Evolutionary conservation across 2,797 vertebrate species (phyloP).

Genomic region (Columba guinea): DNA sequence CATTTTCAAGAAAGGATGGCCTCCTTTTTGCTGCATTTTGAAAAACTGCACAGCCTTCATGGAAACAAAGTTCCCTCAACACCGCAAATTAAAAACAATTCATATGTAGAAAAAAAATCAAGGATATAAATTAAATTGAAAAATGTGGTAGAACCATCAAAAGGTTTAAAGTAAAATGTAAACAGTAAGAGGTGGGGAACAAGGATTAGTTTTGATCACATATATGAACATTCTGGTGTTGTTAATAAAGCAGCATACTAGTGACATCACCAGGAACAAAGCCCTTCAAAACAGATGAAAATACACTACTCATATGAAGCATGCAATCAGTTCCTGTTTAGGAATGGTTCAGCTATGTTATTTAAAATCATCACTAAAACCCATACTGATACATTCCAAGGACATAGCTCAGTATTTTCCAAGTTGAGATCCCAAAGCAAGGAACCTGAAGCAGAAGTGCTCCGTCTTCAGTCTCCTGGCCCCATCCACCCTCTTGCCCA

Average conservation of each 20-base stretch:
- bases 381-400: rapidly evolving
- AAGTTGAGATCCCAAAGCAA: background rate
- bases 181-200: background rate
- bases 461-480: background rate
- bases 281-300: background rate
- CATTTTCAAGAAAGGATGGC: background rate
- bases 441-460: background rate
- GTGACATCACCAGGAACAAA: background rate
- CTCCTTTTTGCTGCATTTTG: background rate
- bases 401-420: background rate
- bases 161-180: background rate
- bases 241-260: background rate
- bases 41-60: background rate
- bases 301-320: background rate
- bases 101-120: background rate
- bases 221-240: rapidly evolving
- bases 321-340: background rate
- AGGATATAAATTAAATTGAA: background rate
- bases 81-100: background rate
- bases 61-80: background rate
- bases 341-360: background rate
- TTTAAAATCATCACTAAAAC: background rate
- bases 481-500: rapidly evolving
- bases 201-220: background rate
- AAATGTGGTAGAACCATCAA: background rate